Evolutionary conservation across 2,113 vertebrate species (phyloP), one percentile per base, ranked within the genome.

Genomic region (Mesocricetus auratus): DNA sequence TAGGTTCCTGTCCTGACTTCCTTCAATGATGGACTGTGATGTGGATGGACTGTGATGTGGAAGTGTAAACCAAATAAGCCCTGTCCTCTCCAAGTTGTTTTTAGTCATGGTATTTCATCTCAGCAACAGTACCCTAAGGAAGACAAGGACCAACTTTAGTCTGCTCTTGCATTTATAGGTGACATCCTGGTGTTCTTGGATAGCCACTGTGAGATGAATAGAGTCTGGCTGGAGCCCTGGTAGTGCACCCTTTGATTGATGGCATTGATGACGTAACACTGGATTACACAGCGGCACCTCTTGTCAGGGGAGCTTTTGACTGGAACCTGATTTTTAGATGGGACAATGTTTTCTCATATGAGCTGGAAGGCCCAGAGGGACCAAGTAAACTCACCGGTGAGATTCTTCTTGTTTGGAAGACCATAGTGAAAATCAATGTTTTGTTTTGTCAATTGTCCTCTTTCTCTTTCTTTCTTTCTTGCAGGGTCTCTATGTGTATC

Each of bases 131-230:
- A 62, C 42, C 39, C 58, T 45, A 33, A 62, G 31, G 13, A 42
- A 62, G 81, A 62, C 8, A 42, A 0, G 73, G 3, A 2, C 62
- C n/a, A n/a, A 95, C n/a, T 0, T 7, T 0, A 0, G 3, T 77
- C 85, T 97, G 71, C 90, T 97, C 93, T 96, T 91, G 4, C 89
- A 66, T 91, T 90, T 91, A 33, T 91, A 99, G 99, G 99, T 45
- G 98, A 99, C 22, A 98, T 99, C 39, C 98, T 99, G 95, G 99
- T 99, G 45, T 99, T 99, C 97, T 98, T 99, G 98, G 99, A 99
- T 98, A 99, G 99, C 94, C 99, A 99, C 98, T 99, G 99, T 1
- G 99, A 99, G 98, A 99, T 99, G 97, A 99, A 99, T 1, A 97
- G 98, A 97, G 98, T 97, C 31, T 99, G 99, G 99, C 77, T 99